phyloP scores from a whole-genome alignment of 2,888 invertebrate genomes.

The Chromoteleia sp. region DNA sequence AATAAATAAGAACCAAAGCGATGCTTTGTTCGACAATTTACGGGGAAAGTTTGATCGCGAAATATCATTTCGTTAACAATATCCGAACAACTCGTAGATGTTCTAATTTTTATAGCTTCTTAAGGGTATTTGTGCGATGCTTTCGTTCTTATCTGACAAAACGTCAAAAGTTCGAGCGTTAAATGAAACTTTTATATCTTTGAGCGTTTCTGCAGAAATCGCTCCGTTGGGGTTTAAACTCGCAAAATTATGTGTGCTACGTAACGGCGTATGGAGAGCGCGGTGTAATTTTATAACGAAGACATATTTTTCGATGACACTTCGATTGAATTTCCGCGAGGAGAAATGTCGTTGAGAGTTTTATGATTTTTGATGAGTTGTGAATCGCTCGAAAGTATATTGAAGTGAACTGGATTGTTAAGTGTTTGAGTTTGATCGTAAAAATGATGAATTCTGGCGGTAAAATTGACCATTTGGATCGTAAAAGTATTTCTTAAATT shows the following conservation, averaged over 20 bases:
- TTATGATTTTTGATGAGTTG: background rate
- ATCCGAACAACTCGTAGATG: background rate
- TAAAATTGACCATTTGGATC: too few relatives aligned
- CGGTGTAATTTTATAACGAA: constrained; percentile 18
- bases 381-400: background rate
- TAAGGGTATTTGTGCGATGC: constrained; percentile 9
- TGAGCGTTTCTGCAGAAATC: constrained; percentile 9
- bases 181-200: constrained; percentile 32
- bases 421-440: background rate
- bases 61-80: constrained; percentile 4
- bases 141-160: constrained; percentile 16
- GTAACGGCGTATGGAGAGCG: background rate
- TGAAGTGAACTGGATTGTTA: background rate
- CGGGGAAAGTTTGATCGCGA: background rate
- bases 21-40: too few relatives aligned
- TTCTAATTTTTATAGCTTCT: constrained; percentile 22
- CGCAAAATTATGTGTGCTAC: constrained; percentile 23
- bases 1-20: too few relatives aligned
- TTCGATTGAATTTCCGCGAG: constrained; percentile 8
- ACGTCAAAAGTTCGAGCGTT: constrained; percentile 26
- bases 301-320: constrained; percentile 29
- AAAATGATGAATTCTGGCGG: background rate
- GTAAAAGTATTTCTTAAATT: too few relatives aligned
- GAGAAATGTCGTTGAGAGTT: constrained; percentile 7
- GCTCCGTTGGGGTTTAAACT: constrained; percentile 15